phyloP scores from a whole-genome alignment of 2,888 invertebrate species.

The Lissonota sp. region DNA sequence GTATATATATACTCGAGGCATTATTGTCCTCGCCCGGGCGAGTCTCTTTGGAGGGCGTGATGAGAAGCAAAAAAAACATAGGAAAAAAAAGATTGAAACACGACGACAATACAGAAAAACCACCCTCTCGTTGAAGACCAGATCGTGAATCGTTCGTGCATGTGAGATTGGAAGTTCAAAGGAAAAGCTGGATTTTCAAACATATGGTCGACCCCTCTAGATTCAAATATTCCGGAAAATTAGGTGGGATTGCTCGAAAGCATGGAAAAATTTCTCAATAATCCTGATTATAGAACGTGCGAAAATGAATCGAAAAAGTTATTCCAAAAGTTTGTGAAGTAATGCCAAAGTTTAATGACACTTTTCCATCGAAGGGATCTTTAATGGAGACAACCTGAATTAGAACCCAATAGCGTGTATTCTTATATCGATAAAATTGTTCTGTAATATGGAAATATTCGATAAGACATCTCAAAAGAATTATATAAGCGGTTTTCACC shows the following conservation, averaged over 20 bases:
- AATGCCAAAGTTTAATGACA: too few species aligned
- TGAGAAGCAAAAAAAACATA: background rate
- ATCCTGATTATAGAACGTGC: too few species aligned
- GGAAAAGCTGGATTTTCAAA: too few species aligned
- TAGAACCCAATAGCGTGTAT: too few species aligned
- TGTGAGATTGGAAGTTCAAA: background rate
- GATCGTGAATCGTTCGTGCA: constrained; percentile 19
- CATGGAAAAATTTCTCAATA: too few species aligned
- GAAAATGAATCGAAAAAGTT: background rate
- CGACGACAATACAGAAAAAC: background rate
- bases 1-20: constrained; percentile 35
- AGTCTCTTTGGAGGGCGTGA: constrained; percentile 11
- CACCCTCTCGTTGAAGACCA: constrained; percentile 4
- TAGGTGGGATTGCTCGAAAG: background rate
- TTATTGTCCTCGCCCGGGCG: constrained; percentile 37
- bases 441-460: background rate
- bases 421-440: too few species aligned
- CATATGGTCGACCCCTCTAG: background rate
- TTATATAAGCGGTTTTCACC: background rate
- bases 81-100: constrained; percentile 10
- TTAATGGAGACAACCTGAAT: too few species aligned
- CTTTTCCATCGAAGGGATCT: too few species aligned
- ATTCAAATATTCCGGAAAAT: background rate
- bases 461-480: background rate
- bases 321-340: constrained; percentile 8